Conservation (phyloP, 2,113 vertebrate species). For the Scolopax mira region DNA sequence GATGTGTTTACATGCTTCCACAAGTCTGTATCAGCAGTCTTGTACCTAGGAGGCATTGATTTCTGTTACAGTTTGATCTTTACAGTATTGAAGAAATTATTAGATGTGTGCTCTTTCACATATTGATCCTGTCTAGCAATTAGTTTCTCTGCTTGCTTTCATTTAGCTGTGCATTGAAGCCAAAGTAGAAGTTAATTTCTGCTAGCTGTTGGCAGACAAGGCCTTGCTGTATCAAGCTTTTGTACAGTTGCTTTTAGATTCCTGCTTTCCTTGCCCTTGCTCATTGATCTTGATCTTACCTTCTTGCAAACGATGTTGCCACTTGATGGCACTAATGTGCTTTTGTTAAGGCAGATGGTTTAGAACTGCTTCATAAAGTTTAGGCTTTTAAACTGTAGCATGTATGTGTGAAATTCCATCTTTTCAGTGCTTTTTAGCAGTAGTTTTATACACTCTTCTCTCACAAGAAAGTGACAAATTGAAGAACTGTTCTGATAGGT, state of each 20-base stretch:
- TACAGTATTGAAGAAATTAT: neutral
- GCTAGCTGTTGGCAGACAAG: neutral
- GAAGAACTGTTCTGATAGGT: neutral
- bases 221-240: neutral
- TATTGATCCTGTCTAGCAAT: neutral
- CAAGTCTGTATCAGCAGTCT: neutral
- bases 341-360: neutral
- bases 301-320: neutral
- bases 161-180: neutral
- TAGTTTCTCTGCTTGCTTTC: neutral
- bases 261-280: neutral
- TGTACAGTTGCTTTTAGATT: neutral
- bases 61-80: neutral
- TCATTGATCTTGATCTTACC: neutral
- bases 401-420: neutral
- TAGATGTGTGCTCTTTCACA: neutral
- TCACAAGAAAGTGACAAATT: neutral
- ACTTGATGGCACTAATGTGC: conserved; percentile 21
- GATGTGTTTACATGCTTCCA: accelerated
- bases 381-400: neutral
- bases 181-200: neutral
- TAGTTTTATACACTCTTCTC: neutral
- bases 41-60: neutral
- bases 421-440: neutral
- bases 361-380: neutral